Conservation (phyloP, 2,888 invertebrate species). For the Cephus sareptanus region DNA sequence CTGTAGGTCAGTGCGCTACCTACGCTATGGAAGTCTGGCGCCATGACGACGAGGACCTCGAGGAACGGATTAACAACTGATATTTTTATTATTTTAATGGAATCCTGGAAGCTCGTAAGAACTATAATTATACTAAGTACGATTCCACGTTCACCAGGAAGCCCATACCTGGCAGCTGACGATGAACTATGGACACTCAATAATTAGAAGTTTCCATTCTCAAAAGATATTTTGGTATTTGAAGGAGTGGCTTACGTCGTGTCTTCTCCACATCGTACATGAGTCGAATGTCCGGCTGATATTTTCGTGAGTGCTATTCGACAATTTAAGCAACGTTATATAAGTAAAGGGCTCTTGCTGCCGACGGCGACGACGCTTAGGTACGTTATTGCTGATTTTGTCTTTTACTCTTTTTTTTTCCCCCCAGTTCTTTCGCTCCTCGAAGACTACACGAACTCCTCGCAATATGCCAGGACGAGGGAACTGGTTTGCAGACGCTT, state of each 20-base stretch:
- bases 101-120: neutral
- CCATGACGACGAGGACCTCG: conserved; percentile 31
- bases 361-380: neutral
- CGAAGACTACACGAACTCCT: neutral
- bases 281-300: neutral
- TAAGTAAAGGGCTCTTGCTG: neutral
- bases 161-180: neutral
- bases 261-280: neutral
- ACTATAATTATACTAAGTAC: neutral
- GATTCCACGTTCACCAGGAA: neutral
- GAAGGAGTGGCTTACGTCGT: neutral
- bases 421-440: neutral
- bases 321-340: neutral
- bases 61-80: conserved; percentile 38
- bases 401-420: neutral
- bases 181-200: neutral
- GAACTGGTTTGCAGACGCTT: conserved; percentile 41
- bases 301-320: neutral
- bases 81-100: conserved; percentile 30
- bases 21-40: conserved; percentile 34
- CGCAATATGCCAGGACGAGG: conserved; percentile 17
- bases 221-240: neutral
- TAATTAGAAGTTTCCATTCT: neutral
- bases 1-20: conserved; percentile 53
- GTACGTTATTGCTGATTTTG: neutral